Evolutionary conservation across 2,888 invertebrate species (phyloP).

Genomic region (Chaitophorus viminalis): DNA sequence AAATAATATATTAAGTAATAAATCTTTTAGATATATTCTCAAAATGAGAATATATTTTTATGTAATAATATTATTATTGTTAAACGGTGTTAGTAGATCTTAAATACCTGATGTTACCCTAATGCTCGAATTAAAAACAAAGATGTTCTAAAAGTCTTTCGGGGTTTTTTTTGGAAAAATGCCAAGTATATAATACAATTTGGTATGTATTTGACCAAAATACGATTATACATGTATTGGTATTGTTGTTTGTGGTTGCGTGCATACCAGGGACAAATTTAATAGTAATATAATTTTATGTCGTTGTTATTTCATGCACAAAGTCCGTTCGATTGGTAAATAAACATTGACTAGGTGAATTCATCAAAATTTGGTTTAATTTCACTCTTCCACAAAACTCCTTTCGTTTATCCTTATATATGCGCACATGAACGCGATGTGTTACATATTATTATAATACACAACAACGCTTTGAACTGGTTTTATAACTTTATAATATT

Average conservation of each 20-base stretch:
- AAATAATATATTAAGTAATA: no score
- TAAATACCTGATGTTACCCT: no score
- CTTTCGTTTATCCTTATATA: slow-evolving; percentile 21
- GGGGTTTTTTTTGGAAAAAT: neutral
- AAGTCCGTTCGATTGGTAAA: neutral
- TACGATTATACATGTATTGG: no score
- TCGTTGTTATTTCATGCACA: neutral
- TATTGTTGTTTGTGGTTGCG: neutral
- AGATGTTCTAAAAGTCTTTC: neutral
- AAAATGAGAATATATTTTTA: no score
- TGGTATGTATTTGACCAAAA: no score
- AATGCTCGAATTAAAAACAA: neutral
- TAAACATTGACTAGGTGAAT: neutral
- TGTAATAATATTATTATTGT: no score
- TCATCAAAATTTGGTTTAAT: neutral
- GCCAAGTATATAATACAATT: no score
- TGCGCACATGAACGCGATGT: neutral
- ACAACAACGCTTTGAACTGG: slow-evolving; percentile 13
- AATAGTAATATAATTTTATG: neutral
- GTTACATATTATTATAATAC: neutral
- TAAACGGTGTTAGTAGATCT: no score
- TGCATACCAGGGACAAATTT: neutral
- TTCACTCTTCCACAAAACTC: slow-evolving; percentile 28
- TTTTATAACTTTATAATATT: slow-evolving; percentile 24
- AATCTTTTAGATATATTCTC: no score